phyloP scores from a whole-genome alignment of 2,797 vertebrate genomes.

The Bucorvus abyssinicus region DNA sequence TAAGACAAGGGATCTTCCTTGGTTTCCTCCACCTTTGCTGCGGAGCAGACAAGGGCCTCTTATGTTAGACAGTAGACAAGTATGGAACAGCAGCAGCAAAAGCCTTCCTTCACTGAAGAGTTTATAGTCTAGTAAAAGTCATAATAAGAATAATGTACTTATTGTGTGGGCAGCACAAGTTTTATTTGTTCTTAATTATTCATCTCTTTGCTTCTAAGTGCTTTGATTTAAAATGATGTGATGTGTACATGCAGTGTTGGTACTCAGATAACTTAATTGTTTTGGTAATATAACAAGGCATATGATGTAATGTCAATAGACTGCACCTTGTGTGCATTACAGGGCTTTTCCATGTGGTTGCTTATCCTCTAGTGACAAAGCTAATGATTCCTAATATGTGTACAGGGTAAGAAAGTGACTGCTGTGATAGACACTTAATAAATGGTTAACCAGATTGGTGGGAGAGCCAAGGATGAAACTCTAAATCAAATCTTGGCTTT shows the following conservation, averaged over 20 bases:
- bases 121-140: background rate
- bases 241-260: conserved; percentile 30
- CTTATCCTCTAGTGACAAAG: conserved; percentile 24
- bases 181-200: conserved; percentile 61
- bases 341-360: conserved; percentile 20
- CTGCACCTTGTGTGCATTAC: conserved; percentile 45
- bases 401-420: conserved; percentile 6
- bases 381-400: conserved; percentile 39
- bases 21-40: background rate
- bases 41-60: background rate
- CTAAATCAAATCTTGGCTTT: background rate
- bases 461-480: background rate
- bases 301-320: conserved; percentile 57
- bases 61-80: background rate
- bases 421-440: conserved; percentile 44
- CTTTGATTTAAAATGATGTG: conserved; percentile 47
- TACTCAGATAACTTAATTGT: conserved; percentile 58
- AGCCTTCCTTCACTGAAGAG: background rate
- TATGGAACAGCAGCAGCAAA: background rate
- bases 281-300: conserved; percentile 62
- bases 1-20: background rate
- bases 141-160: conserved; percentile 30
- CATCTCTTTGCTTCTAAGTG: conserved; percentile 51
- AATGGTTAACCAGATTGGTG: conserved; percentile 40
- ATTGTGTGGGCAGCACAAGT: conserved; percentile 23